A percentile compares a stretch with the other conserved stretches of the same genome.
These are phyloP conservation scores for Styela clava DNA, from an alignment of 23 tunicate species.

Conservation along the genomic window DNA sequence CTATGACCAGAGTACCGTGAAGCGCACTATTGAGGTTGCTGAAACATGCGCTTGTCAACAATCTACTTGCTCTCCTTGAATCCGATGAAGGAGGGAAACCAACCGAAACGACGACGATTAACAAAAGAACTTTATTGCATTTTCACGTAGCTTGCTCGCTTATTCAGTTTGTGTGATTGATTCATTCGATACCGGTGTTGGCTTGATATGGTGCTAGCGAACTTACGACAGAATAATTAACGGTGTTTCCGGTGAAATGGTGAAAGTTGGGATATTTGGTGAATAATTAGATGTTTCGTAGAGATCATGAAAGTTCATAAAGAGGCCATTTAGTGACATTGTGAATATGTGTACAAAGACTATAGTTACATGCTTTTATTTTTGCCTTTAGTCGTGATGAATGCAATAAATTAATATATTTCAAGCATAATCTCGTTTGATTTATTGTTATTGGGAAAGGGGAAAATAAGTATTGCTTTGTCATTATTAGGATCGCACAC, in stretches of 20 bases:
- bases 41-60: slow-evolving; percentile 67
- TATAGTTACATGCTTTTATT: not conserved
- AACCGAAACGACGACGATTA: slow-evolving; percentile 1
- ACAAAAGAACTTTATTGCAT: not conserved
- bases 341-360: not conserved
- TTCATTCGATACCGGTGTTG: too few relatives aligned
- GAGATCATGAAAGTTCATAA: too few relatives aligned
- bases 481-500: too few relatives aligned
- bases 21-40: slow-evolving; percentile 69
- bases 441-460: too few relatives aligned
- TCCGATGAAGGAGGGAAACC: not conserved
- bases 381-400: not conserved
- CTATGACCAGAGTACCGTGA: slow-evolving; percentile 54
- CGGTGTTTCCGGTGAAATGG: not conserved
- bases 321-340: too few relatives aligned
- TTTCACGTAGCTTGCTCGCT: too few relatives aligned
- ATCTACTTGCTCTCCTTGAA: slow-evolving; percentile 50
- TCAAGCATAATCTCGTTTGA: not conserved
- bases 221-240: too few relatives aligned
- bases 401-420: not conserved
- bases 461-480: too few relatives aligned
- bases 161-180: too few relatives aligned
- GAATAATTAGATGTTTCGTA: not conserved
- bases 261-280: not conserved
- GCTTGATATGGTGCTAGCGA: too few relatives aligned